Conservation (phyloP, 2,888 invertebrate genomes). For the Drosophila flavopinicola region DNA sequence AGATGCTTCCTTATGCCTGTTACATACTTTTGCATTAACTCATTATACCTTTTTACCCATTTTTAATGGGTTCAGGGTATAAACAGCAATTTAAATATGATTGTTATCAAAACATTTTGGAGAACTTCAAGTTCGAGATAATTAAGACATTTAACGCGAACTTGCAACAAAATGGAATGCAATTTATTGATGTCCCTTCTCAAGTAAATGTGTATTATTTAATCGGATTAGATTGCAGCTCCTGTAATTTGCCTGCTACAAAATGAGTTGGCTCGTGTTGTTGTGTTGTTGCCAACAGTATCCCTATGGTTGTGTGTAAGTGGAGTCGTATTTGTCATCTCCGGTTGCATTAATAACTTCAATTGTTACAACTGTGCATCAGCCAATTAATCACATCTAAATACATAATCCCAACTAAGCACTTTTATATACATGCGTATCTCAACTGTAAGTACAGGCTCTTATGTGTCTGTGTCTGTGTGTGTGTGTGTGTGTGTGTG, state of each 20-base stretch:
- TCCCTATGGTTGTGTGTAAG: background rate
- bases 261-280: background rate
- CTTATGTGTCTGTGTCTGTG: background rate
- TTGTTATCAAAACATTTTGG: too few species aligned
- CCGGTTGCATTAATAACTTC: slow-evolving; percentile 2
- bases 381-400: slow-evolving; percentile 31
- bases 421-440: background rate
- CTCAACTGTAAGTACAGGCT: background rate
- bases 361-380: background rate
- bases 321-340: background rate
- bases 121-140: too few species aligned
- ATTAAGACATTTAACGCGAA: too few species aligned
- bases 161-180: too few species aligned
- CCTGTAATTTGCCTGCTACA: background rate
- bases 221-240: background rate
- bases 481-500: background rate
- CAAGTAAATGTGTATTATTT: too few species aligned
- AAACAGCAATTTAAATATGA: too few species aligned
- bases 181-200: too few species aligned
- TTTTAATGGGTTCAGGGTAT: too few species aligned
- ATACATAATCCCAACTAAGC: background rate
- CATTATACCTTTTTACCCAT: too few species aligned
- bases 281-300: background rate
- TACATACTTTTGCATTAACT: too few species aligned
- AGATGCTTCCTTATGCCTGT: too few species aligned